Conservation (phyloP, 2,797 vertebrate genomes). For the Smutsia gigantea region DNA sequence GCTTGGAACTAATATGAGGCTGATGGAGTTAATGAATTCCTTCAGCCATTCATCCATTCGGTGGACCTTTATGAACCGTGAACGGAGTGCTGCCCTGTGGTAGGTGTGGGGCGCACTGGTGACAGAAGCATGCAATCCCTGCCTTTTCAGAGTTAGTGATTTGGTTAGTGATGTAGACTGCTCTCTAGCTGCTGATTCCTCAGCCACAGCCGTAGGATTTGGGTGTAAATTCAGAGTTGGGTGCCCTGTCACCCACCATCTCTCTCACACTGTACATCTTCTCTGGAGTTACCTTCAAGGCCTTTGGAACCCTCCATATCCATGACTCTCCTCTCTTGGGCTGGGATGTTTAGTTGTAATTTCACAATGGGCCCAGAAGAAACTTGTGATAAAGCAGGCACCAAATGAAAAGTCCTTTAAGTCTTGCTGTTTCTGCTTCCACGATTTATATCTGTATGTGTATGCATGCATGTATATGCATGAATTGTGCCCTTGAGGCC, state of each 20-base stretch:
- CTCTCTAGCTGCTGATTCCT: not conserved
- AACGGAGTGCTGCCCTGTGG: not conserved
- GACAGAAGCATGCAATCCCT: not conserved
- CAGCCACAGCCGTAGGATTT: not conserved
- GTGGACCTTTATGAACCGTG: not conserved
- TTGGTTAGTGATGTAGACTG: not conserved
- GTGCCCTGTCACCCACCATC: not conserved
- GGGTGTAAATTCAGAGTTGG: not conserved
- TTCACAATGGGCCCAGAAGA: not conserved
- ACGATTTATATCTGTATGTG: not conserved
- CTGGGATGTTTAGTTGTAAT: not conserved
- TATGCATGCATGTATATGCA: not conserved
- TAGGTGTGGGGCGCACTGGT: not conserved
- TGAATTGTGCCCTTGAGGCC: not conserved
- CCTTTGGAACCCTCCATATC: not conserved
- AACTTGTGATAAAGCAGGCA: not conserved
- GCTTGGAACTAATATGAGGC: not conserved
- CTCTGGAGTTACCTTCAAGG: not conserved
- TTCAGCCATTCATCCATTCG: not conserved
- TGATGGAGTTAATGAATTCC: not conserved
- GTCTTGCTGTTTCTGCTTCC: not conserved
- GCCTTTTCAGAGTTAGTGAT: not conserved
- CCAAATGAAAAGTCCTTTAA: not conserved
- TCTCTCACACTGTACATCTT: not conserved
- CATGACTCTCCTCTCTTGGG: not conserved